These are phyloP conservation scores for Azemiops feae DNA, from an alignment of 2,113 vertebrate genomes.

Conservation along the genomic window DNA sequence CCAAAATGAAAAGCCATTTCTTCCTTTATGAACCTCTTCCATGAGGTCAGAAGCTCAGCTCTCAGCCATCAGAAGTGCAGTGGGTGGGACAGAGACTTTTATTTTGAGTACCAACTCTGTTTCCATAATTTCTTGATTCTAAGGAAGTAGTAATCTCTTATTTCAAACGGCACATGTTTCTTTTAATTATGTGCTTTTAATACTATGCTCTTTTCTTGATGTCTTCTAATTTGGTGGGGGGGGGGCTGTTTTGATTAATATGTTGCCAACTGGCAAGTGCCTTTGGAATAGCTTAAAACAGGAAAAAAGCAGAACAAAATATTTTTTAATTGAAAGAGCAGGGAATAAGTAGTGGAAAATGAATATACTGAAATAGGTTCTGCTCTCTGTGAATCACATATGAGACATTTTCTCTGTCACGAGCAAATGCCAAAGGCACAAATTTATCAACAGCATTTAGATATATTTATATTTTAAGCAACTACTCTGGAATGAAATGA, in stretches of 20 bases:
- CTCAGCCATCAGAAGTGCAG: neutral
- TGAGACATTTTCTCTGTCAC: neutral
- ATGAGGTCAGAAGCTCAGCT: too few relatives aligned
- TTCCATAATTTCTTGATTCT: neutral
- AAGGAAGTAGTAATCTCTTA: neutral
- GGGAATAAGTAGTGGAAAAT: neutral
- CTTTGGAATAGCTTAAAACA: neutral
- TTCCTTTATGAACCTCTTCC: neutral
- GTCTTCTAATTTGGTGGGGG: neutral
- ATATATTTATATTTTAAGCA: neutral
- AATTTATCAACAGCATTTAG: neutral
- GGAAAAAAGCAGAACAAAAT: neutral
- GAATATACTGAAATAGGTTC: neutral
- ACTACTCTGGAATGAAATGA: neutral
- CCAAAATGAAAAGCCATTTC: neutral
- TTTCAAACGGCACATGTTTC: neutral
- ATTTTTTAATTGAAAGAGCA: neutral
- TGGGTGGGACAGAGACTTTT: neutral
- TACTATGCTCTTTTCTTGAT: neutral
- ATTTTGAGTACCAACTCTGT: neutral
- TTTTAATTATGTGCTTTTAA: neutral
- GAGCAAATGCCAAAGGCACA: neutral
- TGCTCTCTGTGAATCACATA: neutral
- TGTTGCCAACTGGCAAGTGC: neutral
- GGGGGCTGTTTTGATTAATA: neutral